These are phyloP conservation scores for Polydrusus cervinus DNA, from an alignment of 2,888 invertebrate genomes.

Conservation along the genomic window DNA sequence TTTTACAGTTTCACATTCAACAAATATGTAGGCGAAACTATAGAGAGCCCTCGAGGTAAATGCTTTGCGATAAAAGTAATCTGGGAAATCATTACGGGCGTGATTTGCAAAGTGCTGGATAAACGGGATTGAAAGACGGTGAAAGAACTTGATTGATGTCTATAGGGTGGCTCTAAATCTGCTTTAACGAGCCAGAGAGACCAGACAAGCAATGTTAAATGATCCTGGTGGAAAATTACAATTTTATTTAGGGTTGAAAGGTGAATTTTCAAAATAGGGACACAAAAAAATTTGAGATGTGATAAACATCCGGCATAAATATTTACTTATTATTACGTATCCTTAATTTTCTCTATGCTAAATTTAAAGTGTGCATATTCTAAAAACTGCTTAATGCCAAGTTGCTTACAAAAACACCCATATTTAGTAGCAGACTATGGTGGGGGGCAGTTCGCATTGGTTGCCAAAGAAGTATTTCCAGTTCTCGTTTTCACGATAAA, in stretches of 20 bases:
- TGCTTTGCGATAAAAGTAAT: constrained; percentile 37
- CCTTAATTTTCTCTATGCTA: too few relatives aligned
- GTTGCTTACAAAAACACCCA: too few relatives aligned
- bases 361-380: too few relatives aligned
- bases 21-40: constrained; percentile 25
- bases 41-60: constrained; percentile 22
- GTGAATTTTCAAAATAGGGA: background rate
- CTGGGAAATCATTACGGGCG: constrained; percentile 37
- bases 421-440: too few relatives aligned
- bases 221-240: constrained; percentile 11
- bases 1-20: constrained; percentile 17
- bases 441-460: too few relatives aligned
- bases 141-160: constrained; percentile 37
- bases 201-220: constrained; percentile 15
- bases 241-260: constrained; percentile 12
- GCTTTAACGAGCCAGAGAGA: background rate
- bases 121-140: constrained; percentile 22
- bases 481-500: too few relatives aligned
- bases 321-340: too few relatives aligned
- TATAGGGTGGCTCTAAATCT: constrained; percentile 25
- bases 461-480: too few relatives aligned
- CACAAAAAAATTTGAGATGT: background rate
- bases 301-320: background rate
- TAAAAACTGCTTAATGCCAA: too few relatives aligned
- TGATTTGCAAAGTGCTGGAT: constrained; percentile 40